phyloP scores from a whole-genome alignment of 2,797 vertebrate genomes.

The Apogon hyalosoma region DNA sequence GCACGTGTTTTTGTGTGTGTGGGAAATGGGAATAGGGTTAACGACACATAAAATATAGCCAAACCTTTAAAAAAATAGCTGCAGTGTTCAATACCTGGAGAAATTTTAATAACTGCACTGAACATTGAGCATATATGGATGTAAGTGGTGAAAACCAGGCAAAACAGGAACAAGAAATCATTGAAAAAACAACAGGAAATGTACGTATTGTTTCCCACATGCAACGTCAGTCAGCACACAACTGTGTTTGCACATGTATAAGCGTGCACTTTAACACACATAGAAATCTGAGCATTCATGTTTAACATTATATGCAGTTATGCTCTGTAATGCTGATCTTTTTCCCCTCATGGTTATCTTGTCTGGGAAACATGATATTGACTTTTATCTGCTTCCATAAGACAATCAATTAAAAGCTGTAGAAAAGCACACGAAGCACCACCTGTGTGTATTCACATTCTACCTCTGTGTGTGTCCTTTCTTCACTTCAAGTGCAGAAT shows the following conservation, averaged over 20 bases:
- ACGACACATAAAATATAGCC: conserved; percentile 17
- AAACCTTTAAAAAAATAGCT: neutral
- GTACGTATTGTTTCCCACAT: conserved; percentile 55
- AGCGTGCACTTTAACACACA: neutral
- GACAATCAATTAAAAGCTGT: conserved; percentile 14
- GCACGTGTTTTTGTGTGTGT: conserved; percentile 8
- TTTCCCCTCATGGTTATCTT: neutral
- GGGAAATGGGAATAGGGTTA: conserved; percentile 4
- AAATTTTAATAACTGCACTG: neutral
- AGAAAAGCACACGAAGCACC: neutral
- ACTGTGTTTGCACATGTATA: conserved; percentile 8
- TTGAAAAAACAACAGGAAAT: conserved; percentile 71
- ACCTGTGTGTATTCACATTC: conserved; percentile 8
- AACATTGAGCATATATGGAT: neutral
- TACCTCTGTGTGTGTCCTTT: conserved; percentile 17
- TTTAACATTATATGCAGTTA: too few species aligned
- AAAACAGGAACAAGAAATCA: conserved; percentile 78
- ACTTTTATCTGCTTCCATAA: conserved; percentile 15
- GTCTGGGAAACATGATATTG: conserved; percentile 21
- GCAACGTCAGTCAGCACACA: conserved; percentile 45
- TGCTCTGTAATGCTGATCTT: neutral
- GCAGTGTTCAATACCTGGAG: conserved; percentile 5
- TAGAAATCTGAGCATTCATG: neutral
- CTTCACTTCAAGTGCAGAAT: conserved; percentile 35
- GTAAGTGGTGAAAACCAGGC: conserved; percentile 24